Evolutionary conservation across 2,888 invertebrate genomes (phyloP), one percentile per base, ranked within the genome.

Genomic region (Drosophila vallismaia): DNA sequence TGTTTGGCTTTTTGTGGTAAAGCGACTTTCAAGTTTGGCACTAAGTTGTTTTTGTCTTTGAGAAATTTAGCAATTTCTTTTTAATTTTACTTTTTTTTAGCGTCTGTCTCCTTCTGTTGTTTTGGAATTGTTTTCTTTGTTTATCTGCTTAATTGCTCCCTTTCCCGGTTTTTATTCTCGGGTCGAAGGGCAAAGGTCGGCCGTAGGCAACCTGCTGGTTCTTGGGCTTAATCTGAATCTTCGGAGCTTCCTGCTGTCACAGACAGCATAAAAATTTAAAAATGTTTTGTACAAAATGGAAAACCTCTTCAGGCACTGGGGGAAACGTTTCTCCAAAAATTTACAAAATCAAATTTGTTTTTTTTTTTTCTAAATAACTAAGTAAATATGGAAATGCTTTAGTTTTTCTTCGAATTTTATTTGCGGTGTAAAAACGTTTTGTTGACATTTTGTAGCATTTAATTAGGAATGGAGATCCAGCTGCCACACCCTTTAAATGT

Each of bases 101-200:
- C 62, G 55, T 79, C 55, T 56, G 59, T 79, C 73, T 19, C 7
- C 9, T 12, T 24, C 12, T 74, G 83, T 60, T 78, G 76, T 85
- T 81, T 87, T 77, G 83, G 77, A 72, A 83, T 82, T 82, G 85
- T 81, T 85, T 75, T 40, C 53, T 77, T 86, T 82, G 88, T 82
- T 82, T 82, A 83, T 87, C 77, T 87, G 80, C 75, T 86, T 82
- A 82, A 82, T 82, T 82, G 83, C 73, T 51, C 57, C 62, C 56
- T 19, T 31, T 48, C 55, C 51, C 36, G 6, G 24, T 4, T 44
- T 19, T 44, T 44, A 10, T 29, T 42, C 0, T 45, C 3, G 46
- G 46, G 40, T 71, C 50, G 31, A 50, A 69, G 53, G 52, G 60
- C 63, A 62, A 57, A 70, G 69, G 69, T 63, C 63, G 53, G 26